Conservation (phyloP, 2,888 invertebrate genomes). For the Hartigia nigra region DNA sequence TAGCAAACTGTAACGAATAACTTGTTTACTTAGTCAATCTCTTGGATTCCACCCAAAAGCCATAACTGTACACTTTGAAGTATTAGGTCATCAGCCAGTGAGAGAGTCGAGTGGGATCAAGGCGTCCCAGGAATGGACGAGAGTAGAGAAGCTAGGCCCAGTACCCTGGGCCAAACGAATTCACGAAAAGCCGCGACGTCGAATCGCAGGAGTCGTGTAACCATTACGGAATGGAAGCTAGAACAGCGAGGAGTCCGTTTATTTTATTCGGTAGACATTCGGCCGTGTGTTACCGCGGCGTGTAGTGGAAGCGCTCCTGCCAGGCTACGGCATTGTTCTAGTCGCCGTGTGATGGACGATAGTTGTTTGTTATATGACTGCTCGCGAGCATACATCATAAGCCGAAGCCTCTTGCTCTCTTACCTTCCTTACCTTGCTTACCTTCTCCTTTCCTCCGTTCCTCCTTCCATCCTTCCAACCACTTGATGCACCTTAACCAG, state of each 20-base stretch:
- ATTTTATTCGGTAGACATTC: constrained; percentile 23
- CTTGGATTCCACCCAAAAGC: neutral
- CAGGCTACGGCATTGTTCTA: constrained; percentile 47
- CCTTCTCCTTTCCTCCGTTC: neutral
- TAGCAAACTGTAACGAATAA: constrained; percentile 53
- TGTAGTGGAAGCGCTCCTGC: constrained; percentile 24
- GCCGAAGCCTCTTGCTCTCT: neutral
- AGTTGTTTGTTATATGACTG: constrained; percentile 49
- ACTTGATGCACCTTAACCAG: neutral
- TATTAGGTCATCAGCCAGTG: neutral
- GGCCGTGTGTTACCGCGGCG: constrained; percentile 21
- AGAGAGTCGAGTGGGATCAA: no score
- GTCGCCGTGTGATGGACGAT: constrained; percentile 51
- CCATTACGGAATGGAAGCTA: constrained; percentile 49
- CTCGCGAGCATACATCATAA: constrained; percentile 38
- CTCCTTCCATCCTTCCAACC: neutral
- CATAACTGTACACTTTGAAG: neutral
- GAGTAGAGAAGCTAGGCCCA: neutral
- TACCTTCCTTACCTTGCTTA: neutral
- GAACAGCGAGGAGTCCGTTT: constrained; percentile 39
- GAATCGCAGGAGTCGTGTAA: constrained; percentile 24
- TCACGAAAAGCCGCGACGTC: constrained; percentile 1
- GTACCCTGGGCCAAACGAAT: neutral
- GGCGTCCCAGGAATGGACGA: neutral
- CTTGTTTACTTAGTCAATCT: constrained; percentile 42